Percentiles rank a stretch among this genome's conserved stretches.
Conservation (phyloP, 2,888 invertebrate species). For the Cephus nigrinus region DNA sequence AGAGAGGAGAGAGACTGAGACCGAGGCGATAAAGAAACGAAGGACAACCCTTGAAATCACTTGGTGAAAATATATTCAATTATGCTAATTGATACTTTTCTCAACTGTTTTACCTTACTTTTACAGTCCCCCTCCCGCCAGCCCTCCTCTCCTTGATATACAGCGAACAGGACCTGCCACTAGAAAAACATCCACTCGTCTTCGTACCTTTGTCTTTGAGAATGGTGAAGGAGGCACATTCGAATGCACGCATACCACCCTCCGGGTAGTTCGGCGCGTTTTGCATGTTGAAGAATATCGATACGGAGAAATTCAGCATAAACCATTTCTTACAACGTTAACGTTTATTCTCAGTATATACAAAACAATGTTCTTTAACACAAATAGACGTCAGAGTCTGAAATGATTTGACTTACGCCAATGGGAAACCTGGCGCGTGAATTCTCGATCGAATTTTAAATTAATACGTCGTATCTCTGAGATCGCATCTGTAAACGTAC, state of each 20-base stretch:
- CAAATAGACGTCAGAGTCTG: conserved; percentile 23
- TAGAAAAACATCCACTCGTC: not conserved
- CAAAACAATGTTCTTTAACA: conserved; percentile 21
- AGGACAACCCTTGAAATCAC: not conserved
- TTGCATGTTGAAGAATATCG: not conserved
- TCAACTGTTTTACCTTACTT: not conserved
- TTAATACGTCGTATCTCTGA: conserved; percentile 26
- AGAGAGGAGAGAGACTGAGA: too few relatives aligned
- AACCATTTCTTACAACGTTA: conserved; percentile 29
- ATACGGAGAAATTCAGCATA: not conserved
- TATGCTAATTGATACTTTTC: not conserved
- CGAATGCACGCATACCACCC: not conserved
- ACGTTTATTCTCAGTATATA: conserved; percentile 49
- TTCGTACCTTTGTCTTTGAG: not conserved
- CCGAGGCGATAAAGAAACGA: not conserved
- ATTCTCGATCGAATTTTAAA: not conserved
- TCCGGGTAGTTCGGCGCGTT: not conserved
- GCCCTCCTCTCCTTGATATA: not conserved
- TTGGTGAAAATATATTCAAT: not conserved
- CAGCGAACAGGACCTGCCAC: not conserved
- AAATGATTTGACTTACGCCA: not conserved
- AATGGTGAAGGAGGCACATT: not conserved
- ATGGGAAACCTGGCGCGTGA: not conserved
- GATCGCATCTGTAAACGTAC: conserved; percentile 43
- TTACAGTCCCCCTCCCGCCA: not conserved